phyloP scores from a whole-genome alignment of 2,888 invertebrate species.

The Caenorhabditis sulstoni region DNA sequence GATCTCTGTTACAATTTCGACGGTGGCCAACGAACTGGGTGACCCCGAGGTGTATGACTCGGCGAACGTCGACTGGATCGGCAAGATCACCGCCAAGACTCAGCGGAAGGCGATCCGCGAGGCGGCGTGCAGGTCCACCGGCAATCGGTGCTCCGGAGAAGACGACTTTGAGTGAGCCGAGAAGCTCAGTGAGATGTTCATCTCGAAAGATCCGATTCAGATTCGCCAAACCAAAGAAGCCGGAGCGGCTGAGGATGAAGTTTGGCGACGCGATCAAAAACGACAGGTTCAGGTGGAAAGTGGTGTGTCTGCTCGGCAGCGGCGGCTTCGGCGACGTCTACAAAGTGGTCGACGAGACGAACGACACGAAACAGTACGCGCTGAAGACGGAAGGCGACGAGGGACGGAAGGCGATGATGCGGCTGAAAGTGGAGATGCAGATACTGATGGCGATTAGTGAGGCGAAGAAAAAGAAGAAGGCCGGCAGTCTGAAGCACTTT shows the following conservation, averaged over 20 bases:
- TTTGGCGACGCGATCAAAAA: slow-evolving; percentile 38
- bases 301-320: slow-evolving; percentile 48
- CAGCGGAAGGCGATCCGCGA: background rate
- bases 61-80: slow-evolving; percentile 1
- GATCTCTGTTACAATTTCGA: too few relatives aligned
- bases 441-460: slow-evolving; percentile 41
- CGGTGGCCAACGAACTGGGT: background rate
- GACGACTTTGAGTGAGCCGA: slow-evolving; percentile 20
- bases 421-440: slow-evolving; percentile 63
- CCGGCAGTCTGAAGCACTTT: slow-evolving; percentile 35
- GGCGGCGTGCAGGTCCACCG: background rate
- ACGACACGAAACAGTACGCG: slow-evolving; percentile 52
- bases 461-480: slow-evolving; percentile 21
- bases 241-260: slow-evolving; percentile 39
- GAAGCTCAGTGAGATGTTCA: too few relatives aligned
- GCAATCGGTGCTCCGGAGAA: slow-evolving; percentile 10
- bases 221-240: slow-evolving; percentile 8
- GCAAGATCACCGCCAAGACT: background rate
- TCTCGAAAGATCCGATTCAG: background rate
- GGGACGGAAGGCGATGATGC: slow-evolving; percentile 59
- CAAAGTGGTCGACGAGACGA: slow-evolving; percentile 45
- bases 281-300: slow-evolving; percentile 32
- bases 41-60: background rate
- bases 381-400: slow-evolving; percentile 62
- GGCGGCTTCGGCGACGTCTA: slow-evolving; percentile 68